phyloP scores from a whole-genome alignment of 2,797 vertebrate genomes.

The Arrhamphus sclerolepis region DNA sequence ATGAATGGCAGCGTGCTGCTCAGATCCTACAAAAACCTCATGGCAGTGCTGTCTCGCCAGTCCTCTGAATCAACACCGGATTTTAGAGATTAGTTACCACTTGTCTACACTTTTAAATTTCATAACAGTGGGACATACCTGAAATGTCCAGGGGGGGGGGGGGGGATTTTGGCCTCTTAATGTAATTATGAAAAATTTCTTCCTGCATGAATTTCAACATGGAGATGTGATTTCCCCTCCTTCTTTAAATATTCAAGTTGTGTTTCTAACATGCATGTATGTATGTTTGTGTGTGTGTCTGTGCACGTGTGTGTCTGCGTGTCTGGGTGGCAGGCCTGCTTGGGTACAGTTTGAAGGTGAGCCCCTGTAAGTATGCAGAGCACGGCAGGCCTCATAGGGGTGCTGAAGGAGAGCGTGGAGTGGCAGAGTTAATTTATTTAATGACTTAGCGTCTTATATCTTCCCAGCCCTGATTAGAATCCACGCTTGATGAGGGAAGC shows the following conservation, averaged over 20 bases:
- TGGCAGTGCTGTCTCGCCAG: slow-evolving; percentile 20
- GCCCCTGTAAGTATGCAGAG: slow-evolving; percentile 75
- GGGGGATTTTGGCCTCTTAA: slow-evolving; percentile 40
- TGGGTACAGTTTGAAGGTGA: slow-evolving; percentile 60
- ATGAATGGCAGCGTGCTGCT: slow-evolving; percentile 70
- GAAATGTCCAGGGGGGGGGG: too few relatives aligned
- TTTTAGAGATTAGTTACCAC: slow-evolving; percentile 44
- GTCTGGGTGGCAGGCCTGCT: slow-evolving; percentile 37
- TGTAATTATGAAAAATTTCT: slow-evolving; percentile 64
- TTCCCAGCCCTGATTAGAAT: slow-evolving; percentile 84
- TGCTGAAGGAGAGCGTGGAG: slow-evolving; percentile 77
- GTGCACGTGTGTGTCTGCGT: slow-evolving; percentile 22
- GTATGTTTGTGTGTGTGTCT: slow-evolving; percentile 20
- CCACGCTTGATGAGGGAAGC: slow-evolving; percentile 81
- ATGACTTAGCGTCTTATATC: slow-evolving; percentile 84
- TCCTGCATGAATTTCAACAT: slow-evolving; percentile 27
- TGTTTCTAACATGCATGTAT: slow-evolving; percentile 36
- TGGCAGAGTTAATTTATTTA: slow-evolving; percentile 87
- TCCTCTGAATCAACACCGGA: slow-evolving; percentile 53
- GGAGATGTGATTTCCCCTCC: slow-evolving; percentile 55
- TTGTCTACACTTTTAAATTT: slow-evolving; percentile 7
- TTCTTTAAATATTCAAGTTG: slow-evolving; percentile 62
- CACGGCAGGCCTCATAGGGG: slow-evolving; percentile 70
- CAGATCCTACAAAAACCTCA: slow-evolving; percentile 51
- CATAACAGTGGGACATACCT: slow-evolving; percentile 7